Evolutionary conservation across 2,888 invertebrate species (phyloP), one percentile per base, ranked within the genome.

Genomic region (Quadriops clusia): DNA sequence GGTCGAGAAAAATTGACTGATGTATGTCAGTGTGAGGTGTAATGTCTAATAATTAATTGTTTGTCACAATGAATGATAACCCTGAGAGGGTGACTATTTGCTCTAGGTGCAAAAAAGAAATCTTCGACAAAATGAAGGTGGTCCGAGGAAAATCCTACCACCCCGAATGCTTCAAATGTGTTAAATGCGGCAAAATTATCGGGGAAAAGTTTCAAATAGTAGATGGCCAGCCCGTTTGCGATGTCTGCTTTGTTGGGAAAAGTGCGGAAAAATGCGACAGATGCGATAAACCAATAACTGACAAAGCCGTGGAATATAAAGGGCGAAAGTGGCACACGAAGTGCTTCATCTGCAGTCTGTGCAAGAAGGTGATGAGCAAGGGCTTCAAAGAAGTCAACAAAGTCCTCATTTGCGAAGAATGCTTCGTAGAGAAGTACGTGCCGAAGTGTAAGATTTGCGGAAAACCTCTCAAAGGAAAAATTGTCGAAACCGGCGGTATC

Each of bases 71-170:
- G n/a, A n/a, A n/a, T n/a, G n/a, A n/a, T n/a, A n/a, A n/a, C n/a
- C n/a, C n/a, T n/a, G n/a, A n/a, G n/a, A n/a, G n/a, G n/a, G n/a
- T n/a, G n/a, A n/a, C n/a, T n/a, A n/a, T n/a, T n/a, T n/a, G n/a
- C n/a, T n/a, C n/a, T n/a, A n/a, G n/a, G n/a, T n/a, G n/a, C n/a
- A 58, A 60, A 16, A 65, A 74, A 42, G 79, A 90, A 21, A 90
- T 93, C 51, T 77, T 77, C 37, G 84, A 85, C 55, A 77, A 78
- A 54, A 77, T 79, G 25, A 85, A 94, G 53, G 82, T 90, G 28
- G 94, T 93, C 15, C 70, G 94, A 36, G 84, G 84, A 54, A 77
- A 78, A 45, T 91, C 93, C 61, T 95, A 94, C 94, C 94, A 95
- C 50, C 75, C 87, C 42, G 81, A 86, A 46, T 95, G 94, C 64